Percentiles rank a stretch among this genome's conserved stretches.
phyloP scores from a whole-genome alignment of 2,888 invertebrate species.

The Cordilura impudica region DNA sequence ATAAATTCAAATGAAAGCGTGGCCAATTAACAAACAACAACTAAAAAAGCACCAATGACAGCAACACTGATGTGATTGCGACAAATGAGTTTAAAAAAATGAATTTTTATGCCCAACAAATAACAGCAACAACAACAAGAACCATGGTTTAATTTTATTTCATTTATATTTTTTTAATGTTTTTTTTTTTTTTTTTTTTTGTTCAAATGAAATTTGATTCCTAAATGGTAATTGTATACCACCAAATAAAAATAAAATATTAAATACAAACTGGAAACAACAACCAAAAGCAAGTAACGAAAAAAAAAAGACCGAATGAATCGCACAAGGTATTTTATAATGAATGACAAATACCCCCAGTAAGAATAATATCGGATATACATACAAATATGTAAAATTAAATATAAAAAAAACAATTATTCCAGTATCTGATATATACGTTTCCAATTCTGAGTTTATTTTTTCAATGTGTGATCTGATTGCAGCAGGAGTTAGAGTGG shows the following conservation, averaged over 20 bases:
- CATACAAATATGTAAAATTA: constrained; percentile 6
- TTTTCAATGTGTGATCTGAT: neutral
- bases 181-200: constrained; percentile 10
- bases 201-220: constrained; percentile 49
- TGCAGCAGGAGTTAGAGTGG: constrained; percentile 2
- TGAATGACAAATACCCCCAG: constrained; percentile 46
- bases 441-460: neutral
- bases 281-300: constrained; percentile 26
- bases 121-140: neutral
- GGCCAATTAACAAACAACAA: neutral
- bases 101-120: constrained; percentile 56
- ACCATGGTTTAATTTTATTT: constrained; percentile 29
- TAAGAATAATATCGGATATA: constrained; percentile 29
- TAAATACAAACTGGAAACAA: constrained; percentile 24
- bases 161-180: constrained; percentile 1
- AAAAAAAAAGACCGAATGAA: constrained; percentile 39
- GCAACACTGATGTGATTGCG: constrained; percentile 13
- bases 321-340: constrained; percentile 41
- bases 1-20: neutral
- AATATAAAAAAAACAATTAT: too few species aligned
- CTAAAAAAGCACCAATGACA: too few species aligned
- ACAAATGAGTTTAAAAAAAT: constrained; percentile 56
- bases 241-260: constrained; percentile 36
- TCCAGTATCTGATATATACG: neutral
- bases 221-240: constrained; percentile 44